Conservation (phyloP, 2,113 vertebrate genomes). For the Opisthocomus hoazin region DNA sequence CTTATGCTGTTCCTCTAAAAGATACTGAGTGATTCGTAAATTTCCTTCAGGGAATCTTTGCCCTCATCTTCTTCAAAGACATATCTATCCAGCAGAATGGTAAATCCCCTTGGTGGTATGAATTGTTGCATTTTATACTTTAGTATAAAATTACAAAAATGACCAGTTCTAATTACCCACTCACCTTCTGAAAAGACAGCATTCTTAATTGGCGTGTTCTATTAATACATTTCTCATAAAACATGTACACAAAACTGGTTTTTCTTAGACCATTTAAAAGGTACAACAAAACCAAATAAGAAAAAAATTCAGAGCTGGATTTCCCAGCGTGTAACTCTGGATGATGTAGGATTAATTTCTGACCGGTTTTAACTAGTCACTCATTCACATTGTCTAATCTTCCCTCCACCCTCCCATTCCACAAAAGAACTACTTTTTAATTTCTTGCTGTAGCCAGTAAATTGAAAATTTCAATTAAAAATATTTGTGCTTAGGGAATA, state of each 20-base stretch:
- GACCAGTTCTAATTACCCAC: background rate
- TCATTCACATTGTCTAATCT: background rate
- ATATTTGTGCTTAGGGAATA: background rate
- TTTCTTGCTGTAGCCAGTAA: background rate
- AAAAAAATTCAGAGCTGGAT: background rate
- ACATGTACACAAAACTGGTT: fast-evolving
- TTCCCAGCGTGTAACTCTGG: background rate
- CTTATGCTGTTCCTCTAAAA: background rate
- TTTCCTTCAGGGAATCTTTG: slow-evolving; percentile 32
- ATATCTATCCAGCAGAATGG: background rate
- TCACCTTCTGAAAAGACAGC: background rate
- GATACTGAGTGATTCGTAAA: background rate
- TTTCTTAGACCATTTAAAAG: background rate
- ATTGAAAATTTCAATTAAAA: background rate
- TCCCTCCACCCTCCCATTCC: too few relatives aligned
- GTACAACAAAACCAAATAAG: background rate
- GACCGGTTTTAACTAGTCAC: background rate
- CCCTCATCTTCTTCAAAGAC: slow-evolving; percentile 22
- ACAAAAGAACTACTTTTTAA: background rate
- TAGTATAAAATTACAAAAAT: background rate
- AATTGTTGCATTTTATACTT: background rate
- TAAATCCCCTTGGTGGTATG: background rate
- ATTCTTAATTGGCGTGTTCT: background rate
- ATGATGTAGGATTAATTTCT: background rate
- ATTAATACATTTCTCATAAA: background rate